Evolutionary conservation across 2,888 invertebrate genomes (phyloP), one percentile per base, ranked within the genome.

Genomic region (Caenorhabditis sinica): DNA sequence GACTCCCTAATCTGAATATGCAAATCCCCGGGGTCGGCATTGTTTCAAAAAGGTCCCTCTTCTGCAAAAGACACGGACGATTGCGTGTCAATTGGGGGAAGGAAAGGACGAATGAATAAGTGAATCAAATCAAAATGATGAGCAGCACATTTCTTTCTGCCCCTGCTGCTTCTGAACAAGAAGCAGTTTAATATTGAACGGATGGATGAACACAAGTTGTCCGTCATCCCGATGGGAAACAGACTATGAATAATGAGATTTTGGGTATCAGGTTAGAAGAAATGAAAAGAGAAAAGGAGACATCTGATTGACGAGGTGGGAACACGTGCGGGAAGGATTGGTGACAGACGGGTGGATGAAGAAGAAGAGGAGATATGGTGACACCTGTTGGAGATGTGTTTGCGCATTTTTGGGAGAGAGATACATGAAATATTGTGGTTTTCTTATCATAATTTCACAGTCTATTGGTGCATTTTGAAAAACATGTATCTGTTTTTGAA

Each of bases 181-280:
- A 60, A 68, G 77, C 61, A 75, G 82, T 82, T 82, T 82, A 82
- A 82, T 82, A 74, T 49, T 56, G 72, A 79, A 68, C 51, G 61
- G 60, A 68, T 60, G 77, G 49, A 53, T 49, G 60, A 53, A 77
- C 79, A 79, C 71, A 72, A 79, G 79, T 79, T 79, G 79, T 79
- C 79, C 56, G 79, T 79, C 79, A 79, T 65, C 40, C 63, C 28
- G 51, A 72, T 56, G 79, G 71, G 76, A 66, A 68, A 66, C 66
- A 76, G 80, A 82, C 82, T 82, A 82, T 82, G 82, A 82, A 82
- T 82, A 82, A 82, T 82, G 69, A 76, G 82, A 82, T 76, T 82
- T 60, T 68, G 76, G 82, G 82, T 71, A 82, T 82, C 82, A 82
- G 82, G 82, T 82, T 75, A 69, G 69, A 69, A 56, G 69, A 69